Conservation (phyloP, 2,113 vertebrate species). For the Corydoras sp. region DNA sequence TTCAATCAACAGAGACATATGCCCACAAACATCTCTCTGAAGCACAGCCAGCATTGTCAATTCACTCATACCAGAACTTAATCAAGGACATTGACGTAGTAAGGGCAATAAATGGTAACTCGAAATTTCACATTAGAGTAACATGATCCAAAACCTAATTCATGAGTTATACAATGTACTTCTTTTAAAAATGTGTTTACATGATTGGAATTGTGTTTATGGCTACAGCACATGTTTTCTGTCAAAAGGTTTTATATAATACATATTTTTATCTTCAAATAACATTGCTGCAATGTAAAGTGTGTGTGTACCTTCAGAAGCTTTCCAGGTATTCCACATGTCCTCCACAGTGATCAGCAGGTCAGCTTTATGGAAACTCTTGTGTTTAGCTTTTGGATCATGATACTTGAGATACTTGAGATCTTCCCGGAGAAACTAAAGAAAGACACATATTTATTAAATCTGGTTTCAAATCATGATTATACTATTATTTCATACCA, state of each 20-base stretch:
- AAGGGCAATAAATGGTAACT: too few species aligned
- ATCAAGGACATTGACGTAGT: background rate
- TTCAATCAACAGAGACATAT: background rate
- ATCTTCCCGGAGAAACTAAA: conserved; percentile 86
- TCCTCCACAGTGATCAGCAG: conserved; percentile 90
- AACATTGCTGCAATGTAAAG: background rate
- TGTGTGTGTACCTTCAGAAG: conserved; percentile 74
- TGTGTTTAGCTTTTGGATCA: conserved; percentile 82
- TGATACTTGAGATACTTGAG: conserved; percentile 83
- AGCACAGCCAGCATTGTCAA: conserved; percentile 7
- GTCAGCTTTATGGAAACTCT: conserved; percentile 86
- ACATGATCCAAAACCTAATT: too few species aligned
- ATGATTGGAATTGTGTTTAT: too few species aligned
- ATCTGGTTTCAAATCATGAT: too few species aligned
- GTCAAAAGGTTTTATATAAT: too few species aligned
- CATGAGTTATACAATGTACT: too few species aligned
- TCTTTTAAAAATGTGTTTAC: too few species aligned
- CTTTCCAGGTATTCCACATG: conserved; percentile 88
- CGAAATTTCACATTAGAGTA: too few species aligned
- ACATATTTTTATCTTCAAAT: too few species aligned
- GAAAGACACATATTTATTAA: conserved; percentile 30
- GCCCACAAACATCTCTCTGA: background rate
- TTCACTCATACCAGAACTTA: conserved; percentile 15
- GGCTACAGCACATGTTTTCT: too few species aligned
- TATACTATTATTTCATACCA: too few species aligned